Evolutionary conservation across 2,797 vertebrate species (phyloP), one percentile per base, ranked within the genome.

Genomic region (Pelodytes ibericus): DNA sequence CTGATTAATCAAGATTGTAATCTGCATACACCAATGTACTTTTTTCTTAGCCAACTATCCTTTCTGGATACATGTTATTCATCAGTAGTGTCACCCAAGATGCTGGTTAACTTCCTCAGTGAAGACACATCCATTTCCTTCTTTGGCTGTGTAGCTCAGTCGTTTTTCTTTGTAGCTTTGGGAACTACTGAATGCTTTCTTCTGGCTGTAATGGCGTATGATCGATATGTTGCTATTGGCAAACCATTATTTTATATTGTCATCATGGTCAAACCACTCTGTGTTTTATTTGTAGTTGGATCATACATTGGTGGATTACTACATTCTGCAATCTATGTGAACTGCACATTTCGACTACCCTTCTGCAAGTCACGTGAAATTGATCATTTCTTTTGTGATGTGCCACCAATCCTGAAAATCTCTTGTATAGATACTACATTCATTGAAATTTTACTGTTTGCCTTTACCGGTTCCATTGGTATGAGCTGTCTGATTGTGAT

Each of bases 301-400:
- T 15, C 64, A 18, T 62, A 63, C 39, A 11, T 10, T 24, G 20
- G 15, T 33, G 58, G 70, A 9, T 30, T 51, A 4, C 11, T 62
- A 3, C 39, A 59, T 25, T 18, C 68, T 13, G 9, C 60, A 3
- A 60, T 72, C 31, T 39, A 62, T n/a, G 53, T 20, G 1, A 22
- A 18, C 20, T 62, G 18, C 36, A 72, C 41, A 13, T 72, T 72
- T 18, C 10, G 18, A 8, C 44, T 72, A 0, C n/a, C 41, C 6
- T 72, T 72, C 36, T 72, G 70, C 53, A 25, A 24, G 0, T 66
- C 63, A 4, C 47, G 49, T 66, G 20, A 27, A 4, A 26, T 72
- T 11, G 18, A 62, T 22, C 70, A 72, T 72, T 72, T 72, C 25
- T 26, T 24, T 16, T 62, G 70, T 51, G 70, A 72, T 27, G 31